phyloP scores from a whole-genome alignment of 2,888 invertebrate genomes.

The Acrocera orbiculus region DNA sequence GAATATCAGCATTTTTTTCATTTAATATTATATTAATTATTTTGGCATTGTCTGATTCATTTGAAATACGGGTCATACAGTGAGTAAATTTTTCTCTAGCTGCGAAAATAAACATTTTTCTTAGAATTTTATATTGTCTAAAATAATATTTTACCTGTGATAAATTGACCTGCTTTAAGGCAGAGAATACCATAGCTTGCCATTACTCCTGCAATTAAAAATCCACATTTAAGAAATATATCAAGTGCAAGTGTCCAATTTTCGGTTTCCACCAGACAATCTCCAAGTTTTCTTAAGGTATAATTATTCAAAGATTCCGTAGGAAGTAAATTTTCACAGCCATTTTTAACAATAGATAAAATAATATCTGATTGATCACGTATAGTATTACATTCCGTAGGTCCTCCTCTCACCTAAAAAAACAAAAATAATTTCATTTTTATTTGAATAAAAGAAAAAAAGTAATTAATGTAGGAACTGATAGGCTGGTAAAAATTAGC shows the following conservation, averaged over 20 bases:
- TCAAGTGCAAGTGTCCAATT: conserved; percentile 69
- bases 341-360: conserved; percentile 36
- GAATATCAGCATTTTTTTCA: conserved; percentile 4
- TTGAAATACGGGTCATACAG: conserved; percentile 24
- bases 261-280: conserved; percentile 61
- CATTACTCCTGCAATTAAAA: conserved; percentile 61
- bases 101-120: conserved; percentile 5
- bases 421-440: background rate
- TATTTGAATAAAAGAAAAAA: background rate
- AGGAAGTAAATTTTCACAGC: conserved; percentile 31
- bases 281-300: conserved; percentile 50
- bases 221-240: conserved; percentile 72
- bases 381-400: conserved; percentile 42
- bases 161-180: conserved; percentile 59
- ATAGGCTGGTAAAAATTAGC: no score
- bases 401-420: conserved; percentile 26
- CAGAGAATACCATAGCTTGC: conserved; percentile 78
- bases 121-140: background rate
- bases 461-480: background rate
- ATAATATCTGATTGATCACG: conserved; percentile 45
- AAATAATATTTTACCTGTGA: conserved; percentile 39
- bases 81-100: conserved; percentile 28
- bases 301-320: conserved; percentile 29
- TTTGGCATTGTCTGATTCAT: conserved; percentile 18
- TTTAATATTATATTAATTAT: conserved; percentile 18